Evolutionary conservation across 35 echinoderm and acorn worm species (phyloP).

Genomic region (Stichopus chloronotus): DNA sequence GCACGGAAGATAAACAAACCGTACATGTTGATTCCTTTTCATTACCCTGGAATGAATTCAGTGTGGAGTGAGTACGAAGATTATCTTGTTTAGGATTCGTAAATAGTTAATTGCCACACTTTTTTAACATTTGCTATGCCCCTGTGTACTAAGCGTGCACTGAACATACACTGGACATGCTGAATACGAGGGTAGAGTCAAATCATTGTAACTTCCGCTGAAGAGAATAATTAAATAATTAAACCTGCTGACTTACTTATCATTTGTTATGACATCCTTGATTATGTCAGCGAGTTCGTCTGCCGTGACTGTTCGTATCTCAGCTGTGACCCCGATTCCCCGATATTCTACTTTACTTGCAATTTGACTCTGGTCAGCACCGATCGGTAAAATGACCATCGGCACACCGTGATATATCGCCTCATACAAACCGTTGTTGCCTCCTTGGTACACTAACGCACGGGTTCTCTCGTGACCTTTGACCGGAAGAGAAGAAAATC

Average conservation of each 20-base stretch:
- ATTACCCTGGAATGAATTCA: too few relatives aligned
- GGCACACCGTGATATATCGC: slow-evolving; percentile 58
- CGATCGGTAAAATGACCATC: slow-evolving; percentile 51
- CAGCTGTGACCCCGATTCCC: slow-evolving; percentile 12
- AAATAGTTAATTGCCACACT: too few relatives aligned
- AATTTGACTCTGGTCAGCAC: slow-evolving; percentile 46
- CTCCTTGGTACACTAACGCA: slow-evolving; percentile 59
- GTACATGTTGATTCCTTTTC: too few relatives aligned
- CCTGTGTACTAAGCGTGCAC: too few relatives aligned
- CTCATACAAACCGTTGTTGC: slow-evolving; percentile 64
- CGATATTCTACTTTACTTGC: background rate
- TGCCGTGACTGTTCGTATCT: background rate
- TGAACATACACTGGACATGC: too few relatives aligned
- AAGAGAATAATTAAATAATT: background rate
- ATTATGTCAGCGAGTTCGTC: slow-evolving; percentile 29
- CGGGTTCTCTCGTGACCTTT: slow-evolving; percentile 44
- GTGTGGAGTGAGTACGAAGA: too few relatives aligned
- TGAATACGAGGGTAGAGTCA: too few relatives aligned
- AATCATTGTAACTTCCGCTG: too few relatives aligned
- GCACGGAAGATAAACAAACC: too few relatives aligned
- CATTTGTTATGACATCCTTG: background rate
- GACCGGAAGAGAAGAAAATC: background rate
- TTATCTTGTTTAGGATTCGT: too few relatives aligned
- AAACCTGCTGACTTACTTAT: slow-evolving; percentile 13
- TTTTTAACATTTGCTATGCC: too few relatives aligned